Conservation (phyloP, 2,797 vertebrate genomes). For the Scyliorhinus canicula region DNA sequence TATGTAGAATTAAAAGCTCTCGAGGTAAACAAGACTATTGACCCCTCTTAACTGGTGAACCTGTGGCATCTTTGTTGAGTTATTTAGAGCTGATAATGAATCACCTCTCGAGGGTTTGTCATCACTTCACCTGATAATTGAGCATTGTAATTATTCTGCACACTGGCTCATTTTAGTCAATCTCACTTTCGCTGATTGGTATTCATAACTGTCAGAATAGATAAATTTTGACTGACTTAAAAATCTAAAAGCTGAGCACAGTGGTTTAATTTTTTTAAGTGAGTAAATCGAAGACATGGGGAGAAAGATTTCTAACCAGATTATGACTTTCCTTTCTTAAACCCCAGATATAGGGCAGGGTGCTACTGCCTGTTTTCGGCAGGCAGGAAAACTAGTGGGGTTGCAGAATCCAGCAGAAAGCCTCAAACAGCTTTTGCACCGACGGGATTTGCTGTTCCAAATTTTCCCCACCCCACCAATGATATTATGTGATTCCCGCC, state of each 20-base stretch:
- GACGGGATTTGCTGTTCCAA: too few relatives aligned
- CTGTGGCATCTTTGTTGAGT: not conserved
- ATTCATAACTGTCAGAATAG: not conserved
- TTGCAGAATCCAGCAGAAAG: too few relatives aligned
- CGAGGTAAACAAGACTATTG: not conserved
- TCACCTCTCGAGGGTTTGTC: not conserved
- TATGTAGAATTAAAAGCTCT: not conserved
- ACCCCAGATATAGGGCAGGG: not conserved
- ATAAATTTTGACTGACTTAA: not conserved
- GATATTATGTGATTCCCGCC: too few relatives aligned
- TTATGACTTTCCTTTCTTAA: not conserved
- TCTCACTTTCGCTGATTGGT: not conserved
- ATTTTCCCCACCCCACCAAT: too few relatives aligned
- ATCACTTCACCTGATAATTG: not conserved
- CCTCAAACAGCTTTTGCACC: too few relatives aligned
- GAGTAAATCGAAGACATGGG: not conserved
- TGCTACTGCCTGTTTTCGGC: too few relatives aligned
- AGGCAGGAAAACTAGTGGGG: too few relatives aligned
- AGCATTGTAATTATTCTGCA: not conserved
- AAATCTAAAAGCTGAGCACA: not conserved
- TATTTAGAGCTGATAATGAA: not conserved
- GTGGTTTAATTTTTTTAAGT: not conserved
- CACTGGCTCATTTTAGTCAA: not conserved
- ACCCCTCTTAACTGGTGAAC: not conserved
- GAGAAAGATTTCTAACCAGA: not conserved